Evolutionary conservation across 2,888 invertebrate species (phyloP).

Genomic region (Cinara cedri): DNA sequence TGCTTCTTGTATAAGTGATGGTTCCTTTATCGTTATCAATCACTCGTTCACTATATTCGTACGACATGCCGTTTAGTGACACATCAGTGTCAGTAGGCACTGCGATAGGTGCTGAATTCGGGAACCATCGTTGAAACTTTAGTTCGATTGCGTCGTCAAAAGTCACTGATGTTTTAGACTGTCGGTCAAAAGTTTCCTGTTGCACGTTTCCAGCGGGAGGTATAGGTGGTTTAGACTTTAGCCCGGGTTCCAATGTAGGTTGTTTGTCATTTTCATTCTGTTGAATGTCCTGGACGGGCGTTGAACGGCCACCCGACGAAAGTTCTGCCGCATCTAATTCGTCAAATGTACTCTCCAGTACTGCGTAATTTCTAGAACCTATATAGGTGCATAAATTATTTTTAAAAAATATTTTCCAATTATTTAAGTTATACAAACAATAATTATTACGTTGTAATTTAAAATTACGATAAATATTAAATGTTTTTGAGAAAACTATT

Average conservation of each 20-base stretch:
- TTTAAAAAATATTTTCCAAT: too few species aligned
- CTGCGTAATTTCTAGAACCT: background rate
- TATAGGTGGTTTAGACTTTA: constrained; percentile 60
- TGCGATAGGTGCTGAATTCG: constrained; percentile 58
- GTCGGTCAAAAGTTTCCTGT: background rate
- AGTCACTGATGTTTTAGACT: constrained; percentile 21
- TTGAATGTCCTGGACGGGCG: background rate
- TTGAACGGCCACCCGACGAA: background rate
- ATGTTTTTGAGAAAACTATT: too few species aligned
- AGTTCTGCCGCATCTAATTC: constrained; percentile 32
- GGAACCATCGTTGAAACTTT: constrained; percentile 62
- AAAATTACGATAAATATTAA: too few species aligned
- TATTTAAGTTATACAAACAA: too few species aligned
- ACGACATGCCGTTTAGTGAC: constrained; percentile 4
- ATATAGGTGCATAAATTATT: background rate
- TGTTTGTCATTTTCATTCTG: background rate
- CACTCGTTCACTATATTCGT: constrained; percentile 10
- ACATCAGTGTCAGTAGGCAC: background rate
- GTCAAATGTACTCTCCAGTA: constrained; percentile 7
- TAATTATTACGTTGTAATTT: too few species aligned
- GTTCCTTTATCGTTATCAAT: constrained; percentile 1
- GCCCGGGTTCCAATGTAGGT: constrained; percentile 60
- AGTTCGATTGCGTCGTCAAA: constrained; percentile 61
- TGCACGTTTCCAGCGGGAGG: constrained; percentile 58
- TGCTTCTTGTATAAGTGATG: constrained; percentile 22